These are phyloP conservation scores for Parnassius smintheus DNA, from an alignment of 2,888 invertebrate species.

Conservation along the genomic window DNA sequence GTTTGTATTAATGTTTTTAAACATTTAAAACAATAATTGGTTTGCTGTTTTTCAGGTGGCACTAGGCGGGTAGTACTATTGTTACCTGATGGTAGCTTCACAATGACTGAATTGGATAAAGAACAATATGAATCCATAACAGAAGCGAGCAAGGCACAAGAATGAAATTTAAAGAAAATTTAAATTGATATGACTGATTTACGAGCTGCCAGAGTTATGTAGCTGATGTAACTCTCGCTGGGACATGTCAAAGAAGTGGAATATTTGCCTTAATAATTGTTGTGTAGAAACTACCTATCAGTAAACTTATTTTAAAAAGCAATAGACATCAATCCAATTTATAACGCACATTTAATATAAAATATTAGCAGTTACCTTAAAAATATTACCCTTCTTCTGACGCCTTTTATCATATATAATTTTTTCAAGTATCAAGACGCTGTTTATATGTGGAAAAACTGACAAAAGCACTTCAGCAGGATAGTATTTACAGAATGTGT, in stretches of 20 bases:
- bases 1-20: no score
- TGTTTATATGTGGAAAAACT: no score
- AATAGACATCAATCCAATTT: background rate
- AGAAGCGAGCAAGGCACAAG: conserved; percentile 81
- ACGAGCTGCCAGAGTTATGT: background rate
- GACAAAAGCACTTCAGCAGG: no score
- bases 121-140: conserved; percentile 89
- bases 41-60: conserved; percentile 81
- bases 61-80: conserved; percentile 91
- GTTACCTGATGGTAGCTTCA: conserved; percentile 91
- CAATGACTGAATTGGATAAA: conserved; percentile 93
- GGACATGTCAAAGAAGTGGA: no score
- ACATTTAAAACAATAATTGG: background rate
- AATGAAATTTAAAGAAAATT: conserved; percentile 42
- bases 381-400: no score
- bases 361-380: background rate
- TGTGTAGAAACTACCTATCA: no score
- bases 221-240: no score
- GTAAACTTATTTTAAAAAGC: no score
- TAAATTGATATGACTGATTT: conserved; percentile 8
- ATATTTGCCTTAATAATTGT: no score
- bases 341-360: conserved; percentile 7
- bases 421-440: no score
- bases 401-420: no score
- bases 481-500: background rate